Base-by-base conservation (phyloP, 2,113 vertebrate genomes). In the Scophthalmus maximus region DNA sequence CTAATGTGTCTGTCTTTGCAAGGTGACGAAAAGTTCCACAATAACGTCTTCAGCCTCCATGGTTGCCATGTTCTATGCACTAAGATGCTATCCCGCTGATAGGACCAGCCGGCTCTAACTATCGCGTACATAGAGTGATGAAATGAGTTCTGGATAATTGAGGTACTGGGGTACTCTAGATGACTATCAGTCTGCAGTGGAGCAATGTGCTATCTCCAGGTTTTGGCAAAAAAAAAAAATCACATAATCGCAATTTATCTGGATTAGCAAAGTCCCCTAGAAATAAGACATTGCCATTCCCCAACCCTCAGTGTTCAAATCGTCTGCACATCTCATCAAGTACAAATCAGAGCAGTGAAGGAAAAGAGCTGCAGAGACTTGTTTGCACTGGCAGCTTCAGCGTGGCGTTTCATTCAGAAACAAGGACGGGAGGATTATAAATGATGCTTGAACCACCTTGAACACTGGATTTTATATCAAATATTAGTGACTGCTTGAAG, bases 131-230 rank as follows among this genome's bases (percentile, higher is more conserved):
- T 76, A 60, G 64, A 78, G 51, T 57, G 62, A 70, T 76, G 73
- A 47, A 66, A 70, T 52, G 69, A 75, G 42, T 68, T 76, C 46
- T 78, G 73, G 82, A 74, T 75, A 83, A 78, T 81, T 76, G 82
- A 81, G 22, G 44, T 42, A 29, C 44, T 23, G 17, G 56, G 46
- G 58, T 42, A 67, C 79, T 87, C 71, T 79, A 88, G 86, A 89
- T 89, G 57, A 18, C 36, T 83, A 92, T 91, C 89, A 56, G 76
- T 11, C 51, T 30, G 25, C 34, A 22, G 29, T 79, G 62, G 83
- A 82, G 71, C 30, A 38, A 62, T 64, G 38, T 49, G 63, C 66
- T 53, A 76, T 57, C 27, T 77, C 64, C 42, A 42, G 66, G 9
- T 65, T 63, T 66, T 78, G 26, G 52, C 70, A 46, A 69, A 67